phyloP scores from a whole-genome alignment of 2,797 vertebrate species.

The Pyrocephalus nanus region DNA sequence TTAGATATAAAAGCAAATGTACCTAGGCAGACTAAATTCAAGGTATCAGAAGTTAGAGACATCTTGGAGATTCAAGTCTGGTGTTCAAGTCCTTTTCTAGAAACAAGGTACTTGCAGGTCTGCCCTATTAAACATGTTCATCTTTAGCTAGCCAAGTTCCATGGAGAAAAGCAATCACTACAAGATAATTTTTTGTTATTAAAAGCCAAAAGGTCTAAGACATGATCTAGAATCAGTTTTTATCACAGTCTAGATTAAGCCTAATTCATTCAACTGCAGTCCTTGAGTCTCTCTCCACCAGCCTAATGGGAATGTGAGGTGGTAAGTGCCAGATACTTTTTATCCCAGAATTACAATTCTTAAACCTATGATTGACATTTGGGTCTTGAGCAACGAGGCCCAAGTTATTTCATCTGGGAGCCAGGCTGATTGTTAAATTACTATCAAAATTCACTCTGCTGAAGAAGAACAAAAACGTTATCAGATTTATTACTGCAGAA shows the following conservation, averaged over 20 bases:
- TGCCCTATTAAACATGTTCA: background rate
- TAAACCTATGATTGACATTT: background rate
- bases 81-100: background rate
- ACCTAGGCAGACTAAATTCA: background rate
- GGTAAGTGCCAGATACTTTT: background rate
- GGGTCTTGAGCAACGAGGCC: background rate
- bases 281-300: background rate
- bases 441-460: background rate
- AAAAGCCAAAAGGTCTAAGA: background rate
- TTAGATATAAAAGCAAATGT: background rate
- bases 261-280: background rate
- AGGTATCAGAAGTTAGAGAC: background rate
- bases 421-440: background rate
- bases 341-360: constrained; percentile 2
- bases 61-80: background rate
- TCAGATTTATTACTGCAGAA: background rate
- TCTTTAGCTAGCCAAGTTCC: background rate
- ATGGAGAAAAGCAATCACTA: background rate
- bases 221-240: background rate
- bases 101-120: background rate
- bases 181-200: background rate
- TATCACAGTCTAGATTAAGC: background rate
- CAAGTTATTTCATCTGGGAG: background rate
- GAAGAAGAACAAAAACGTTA: background rate
- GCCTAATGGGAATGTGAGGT: background rate